These are phyloP conservation scores for Dipodomys ordii DNA, from an alignment of 2,113 vertebrate genomes.

Conservation along the genomic window DNA sequence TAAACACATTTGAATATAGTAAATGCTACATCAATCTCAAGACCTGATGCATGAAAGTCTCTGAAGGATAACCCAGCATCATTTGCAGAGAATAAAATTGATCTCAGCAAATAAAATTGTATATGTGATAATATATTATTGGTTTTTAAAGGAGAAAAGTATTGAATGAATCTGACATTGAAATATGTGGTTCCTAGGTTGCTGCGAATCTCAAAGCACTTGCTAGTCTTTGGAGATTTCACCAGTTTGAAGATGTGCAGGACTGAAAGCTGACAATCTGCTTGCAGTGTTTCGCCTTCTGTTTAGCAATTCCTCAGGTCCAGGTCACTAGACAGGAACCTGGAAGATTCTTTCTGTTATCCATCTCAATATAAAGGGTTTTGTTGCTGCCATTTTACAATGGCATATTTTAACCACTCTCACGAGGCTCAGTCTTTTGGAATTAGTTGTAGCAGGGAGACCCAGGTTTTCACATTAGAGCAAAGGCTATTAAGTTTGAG, in stretches of 20 bases:
- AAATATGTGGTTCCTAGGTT: background rate
- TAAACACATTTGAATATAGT: conserved; percentile 58
- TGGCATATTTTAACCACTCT: background rate
- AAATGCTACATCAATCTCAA: conserved; percentile 40
- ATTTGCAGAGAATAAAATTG: conserved; percentile 65
- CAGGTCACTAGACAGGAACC: conserved; percentile 30
- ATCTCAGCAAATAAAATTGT: conserved; percentile 55
- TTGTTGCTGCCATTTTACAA: conserved; percentile 28
- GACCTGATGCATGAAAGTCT: conserved; percentile 42
- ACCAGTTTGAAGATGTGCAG: background rate
- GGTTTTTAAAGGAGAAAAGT: conserved; percentile 54
- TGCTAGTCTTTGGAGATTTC: background rate
- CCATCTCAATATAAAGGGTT: conserved; percentile 5
- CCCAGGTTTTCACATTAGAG: background rate
- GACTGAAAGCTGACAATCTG: background rate
- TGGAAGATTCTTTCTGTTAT: conserved; percentile 15
- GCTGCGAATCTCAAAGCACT: background rate
- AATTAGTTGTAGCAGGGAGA: background rate
- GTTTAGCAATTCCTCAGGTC: conserved; percentile 36
- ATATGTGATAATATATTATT: conserved; percentile 48
- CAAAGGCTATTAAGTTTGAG: conserved; percentile 44
- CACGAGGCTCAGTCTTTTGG: conserved; percentile 1
- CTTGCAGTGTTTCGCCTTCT: conserved; percentile 28
- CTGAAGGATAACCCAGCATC: conserved; percentile 56
- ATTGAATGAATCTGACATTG: background rate